Evolutionary conservation across 2,888 invertebrate species (phyloP).

Genomic region (Mongoloraphidia duomilia): DNA sequence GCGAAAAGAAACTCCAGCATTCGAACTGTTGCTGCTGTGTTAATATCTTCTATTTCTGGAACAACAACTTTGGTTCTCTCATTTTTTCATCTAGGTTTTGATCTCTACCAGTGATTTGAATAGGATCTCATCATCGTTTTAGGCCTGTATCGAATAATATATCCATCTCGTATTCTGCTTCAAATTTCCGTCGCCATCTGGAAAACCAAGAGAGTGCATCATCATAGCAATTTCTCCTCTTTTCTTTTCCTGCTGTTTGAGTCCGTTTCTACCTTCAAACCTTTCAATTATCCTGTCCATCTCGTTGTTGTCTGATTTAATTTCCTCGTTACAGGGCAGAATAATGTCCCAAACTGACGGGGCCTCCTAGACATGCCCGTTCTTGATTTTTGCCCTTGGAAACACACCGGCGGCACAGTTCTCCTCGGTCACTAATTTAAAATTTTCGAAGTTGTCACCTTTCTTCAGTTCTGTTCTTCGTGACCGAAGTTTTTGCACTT

Average conservation of each 20-base stretch:
- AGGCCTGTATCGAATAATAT: not conserved
- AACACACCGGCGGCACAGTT: no score
- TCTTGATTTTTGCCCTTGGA: no score
- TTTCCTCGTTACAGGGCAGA: not conserved
- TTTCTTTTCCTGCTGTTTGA: slow-evolving; percentile 1
- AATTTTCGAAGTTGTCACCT: no score
- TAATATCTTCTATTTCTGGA: no score
- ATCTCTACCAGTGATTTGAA: no score
- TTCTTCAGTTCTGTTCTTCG: no score
- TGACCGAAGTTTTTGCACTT: no score
- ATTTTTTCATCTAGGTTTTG: no score
- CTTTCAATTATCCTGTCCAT: not conserved
- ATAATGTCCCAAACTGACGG: not conserved
- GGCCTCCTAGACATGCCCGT: not conserved
- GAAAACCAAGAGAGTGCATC: not conserved
- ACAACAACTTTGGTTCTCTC: no score
- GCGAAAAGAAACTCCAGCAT: no score
- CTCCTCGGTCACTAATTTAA: no score
- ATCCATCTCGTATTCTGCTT: not conserved
- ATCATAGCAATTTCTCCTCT: slow-evolving; percentile 4
- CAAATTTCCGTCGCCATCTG: not conserved
- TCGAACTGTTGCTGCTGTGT: no score
- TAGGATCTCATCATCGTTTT: not conserved
- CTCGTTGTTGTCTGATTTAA: slow-evolving; percentile 1
- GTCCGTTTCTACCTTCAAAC: slow-evolving; percentile 3